A percentile compares a stretch with the other conserved stretches of the same genome.
Conservation (phyloP, 2,888 invertebrate species). For the Andrena trimmerana region DNA sequence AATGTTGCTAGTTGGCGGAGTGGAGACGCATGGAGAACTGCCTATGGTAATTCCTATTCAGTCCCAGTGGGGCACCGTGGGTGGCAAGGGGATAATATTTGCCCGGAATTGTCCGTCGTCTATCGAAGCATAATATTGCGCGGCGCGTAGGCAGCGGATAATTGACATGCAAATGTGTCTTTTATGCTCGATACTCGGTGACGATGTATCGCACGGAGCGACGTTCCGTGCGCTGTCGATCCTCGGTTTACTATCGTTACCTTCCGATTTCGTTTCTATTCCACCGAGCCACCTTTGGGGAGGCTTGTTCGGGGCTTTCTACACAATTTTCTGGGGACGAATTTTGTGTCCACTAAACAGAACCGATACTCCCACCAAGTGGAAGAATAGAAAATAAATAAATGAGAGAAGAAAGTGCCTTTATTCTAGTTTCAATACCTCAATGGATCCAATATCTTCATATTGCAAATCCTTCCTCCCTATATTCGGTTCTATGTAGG, state of each 20-base stretch:
- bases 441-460: too few species aligned
- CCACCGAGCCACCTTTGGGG: too few species aligned
- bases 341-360: too few species aligned
- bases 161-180: conserved; percentile 73
- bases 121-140: conserved; percentile 61
- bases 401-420: too few species aligned
- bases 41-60: conserved; percentile 6
- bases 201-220: conserved; percentile 14
- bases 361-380: too few species aligned
- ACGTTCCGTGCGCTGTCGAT: conserved; percentile 6
- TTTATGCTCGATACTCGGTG: conserved; percentile 45
- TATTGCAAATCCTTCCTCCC: too few species aligned
- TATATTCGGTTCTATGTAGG: too few species aligned
- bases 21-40: not conserved
- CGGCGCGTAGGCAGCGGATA: conserved; percentile 63
- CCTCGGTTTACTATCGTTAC: not conserved
- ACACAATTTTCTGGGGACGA: not conserved
- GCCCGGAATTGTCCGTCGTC: conserved; percentile 49
- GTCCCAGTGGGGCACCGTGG: conserved; percentile 44
- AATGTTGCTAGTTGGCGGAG: not conserved
- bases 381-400: too few species aligned
- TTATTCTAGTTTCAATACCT: too few species aligned
- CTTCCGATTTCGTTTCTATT: not conserved
- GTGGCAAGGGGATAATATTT: conserved; percentile 51
- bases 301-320: not conserved